These are phyloP conservation scores for Steinernema feltiae DNA, from an alignment of 1,140 invertebrate genomes.

Conservation along the genomic window DNA sequence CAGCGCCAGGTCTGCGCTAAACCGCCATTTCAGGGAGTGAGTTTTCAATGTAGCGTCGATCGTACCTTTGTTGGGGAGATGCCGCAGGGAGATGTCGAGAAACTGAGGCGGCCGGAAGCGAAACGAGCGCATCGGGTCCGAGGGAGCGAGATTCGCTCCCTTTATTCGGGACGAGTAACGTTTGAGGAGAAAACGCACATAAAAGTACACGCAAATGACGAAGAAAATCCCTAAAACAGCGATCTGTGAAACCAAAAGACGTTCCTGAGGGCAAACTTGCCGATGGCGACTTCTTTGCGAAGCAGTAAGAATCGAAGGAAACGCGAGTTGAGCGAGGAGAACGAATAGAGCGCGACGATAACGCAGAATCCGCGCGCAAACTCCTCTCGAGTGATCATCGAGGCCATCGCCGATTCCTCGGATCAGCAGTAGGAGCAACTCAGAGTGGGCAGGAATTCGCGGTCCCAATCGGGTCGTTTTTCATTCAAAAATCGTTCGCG, in stretches of 20 bases:
- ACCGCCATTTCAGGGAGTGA: conserved; percentile 12
- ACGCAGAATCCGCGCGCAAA: neutral
- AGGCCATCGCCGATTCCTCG: neutral
- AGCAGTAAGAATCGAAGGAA: conserved; percentile 20
- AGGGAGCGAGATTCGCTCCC: neutral
- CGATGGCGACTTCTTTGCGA: neutral
- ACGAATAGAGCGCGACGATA: neutral
- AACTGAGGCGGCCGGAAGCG: conserved; percentile 22
- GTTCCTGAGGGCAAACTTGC: neutral
- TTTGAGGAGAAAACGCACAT: neutral
- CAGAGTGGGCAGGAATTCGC: no score
- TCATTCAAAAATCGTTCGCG: no score
- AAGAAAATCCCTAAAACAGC: conserved; percentile 8
- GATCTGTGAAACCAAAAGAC: no score
- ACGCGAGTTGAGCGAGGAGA: conserved; percentile 10
- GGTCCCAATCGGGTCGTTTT: neutral
- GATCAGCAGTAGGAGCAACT: no score
- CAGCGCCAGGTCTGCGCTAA: conserved; percentile 71
- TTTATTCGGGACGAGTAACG: neutral
- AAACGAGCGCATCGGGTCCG: conserved; percentile 3
- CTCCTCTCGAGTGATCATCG: neutral
- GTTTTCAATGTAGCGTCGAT: neutral
- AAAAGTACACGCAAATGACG: conserved; percentile 16
- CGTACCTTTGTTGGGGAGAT: conserved; percentile 20
- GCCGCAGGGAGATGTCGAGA: conserved; percentile 21